A percentile compares a stretch with the other conserved stretches of the same genome.
These are phyloP conservation scores for Rosalia funebris DNA, from an alignment of 2,888 invertebrate species.

Conservation along the genomic window DNA sequence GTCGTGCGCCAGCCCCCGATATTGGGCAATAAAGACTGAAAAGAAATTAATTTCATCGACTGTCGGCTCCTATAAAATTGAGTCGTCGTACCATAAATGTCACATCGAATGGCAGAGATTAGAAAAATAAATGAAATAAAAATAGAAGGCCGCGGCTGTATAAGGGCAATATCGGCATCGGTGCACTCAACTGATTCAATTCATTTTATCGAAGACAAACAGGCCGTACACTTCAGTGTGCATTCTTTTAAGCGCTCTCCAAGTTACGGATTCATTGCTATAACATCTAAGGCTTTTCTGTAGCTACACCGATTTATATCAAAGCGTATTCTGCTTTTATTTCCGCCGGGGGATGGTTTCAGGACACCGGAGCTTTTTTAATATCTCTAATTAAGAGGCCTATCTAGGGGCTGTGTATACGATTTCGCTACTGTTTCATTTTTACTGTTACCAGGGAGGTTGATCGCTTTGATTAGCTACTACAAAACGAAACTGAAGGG, in stretches of 20 bases:
- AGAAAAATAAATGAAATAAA: conserved; percentile 33
- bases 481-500: too few relatives aligned
- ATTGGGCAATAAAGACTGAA: conserved; percentile 24
- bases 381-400: not conserved
- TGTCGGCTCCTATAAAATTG: conserved; percentile 31
- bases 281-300: conserved; percentile 20
- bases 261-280: conserved; percentile 21
- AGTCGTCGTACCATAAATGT: conserved; percentile 30
- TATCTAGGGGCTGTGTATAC: too few relatives aligned
- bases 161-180: conserved; percentile 35
- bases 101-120: conserved; percentile 27
- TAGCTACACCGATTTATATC: conserved; percentile 16
- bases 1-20: too few relatives aligned
- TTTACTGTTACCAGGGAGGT: too few relatives aligned
- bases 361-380: not conserved
- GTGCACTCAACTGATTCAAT: conserved; percentile 40
- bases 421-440: too few relatives aligned
- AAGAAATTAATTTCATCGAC: conserved; percentile 30
- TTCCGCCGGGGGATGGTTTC: not conserved
- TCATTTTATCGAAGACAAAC: conserved; percentile 52
- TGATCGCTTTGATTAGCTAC: too few relatives aligned
- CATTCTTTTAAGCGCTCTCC: conserved; percentile 27
- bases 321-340: conserved; percentile 13
- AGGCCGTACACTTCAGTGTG: conserved; percentile 35
- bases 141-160: conserved; percentile 11